These are phyloP conservation scores for Poecilia velifera DNA, from an alignment of 2,797 vertebrate species.

Conservation along the genomic window DNA sequence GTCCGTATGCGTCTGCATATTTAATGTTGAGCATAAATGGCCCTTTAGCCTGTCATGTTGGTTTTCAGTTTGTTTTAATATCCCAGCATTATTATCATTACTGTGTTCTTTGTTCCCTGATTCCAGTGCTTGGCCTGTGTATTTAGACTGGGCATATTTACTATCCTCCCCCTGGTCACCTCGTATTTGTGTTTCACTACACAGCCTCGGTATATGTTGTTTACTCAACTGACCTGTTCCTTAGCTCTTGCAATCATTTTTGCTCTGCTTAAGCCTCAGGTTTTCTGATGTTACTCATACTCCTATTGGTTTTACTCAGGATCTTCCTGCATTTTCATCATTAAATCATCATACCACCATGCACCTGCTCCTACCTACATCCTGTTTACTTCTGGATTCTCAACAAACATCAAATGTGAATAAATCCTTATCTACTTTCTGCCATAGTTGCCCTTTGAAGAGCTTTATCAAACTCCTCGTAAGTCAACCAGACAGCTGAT, in stretches of 20 bases:
- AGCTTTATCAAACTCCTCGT: neutral
- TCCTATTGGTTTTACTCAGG: neutral
- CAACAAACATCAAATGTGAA: neutral
- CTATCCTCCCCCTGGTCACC: neutral
- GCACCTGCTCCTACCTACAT: neutral
- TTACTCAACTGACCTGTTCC: neutral
- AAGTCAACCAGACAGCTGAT: neutral
- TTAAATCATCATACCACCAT: neutral
- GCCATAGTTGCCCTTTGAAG: neutral
- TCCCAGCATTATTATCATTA: neutral
- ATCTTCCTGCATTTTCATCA: neutral
- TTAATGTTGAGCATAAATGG: slow-evolving; percentile 3
- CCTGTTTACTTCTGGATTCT: neutral
- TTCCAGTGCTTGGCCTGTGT: neutral
- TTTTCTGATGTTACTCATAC: neutral
- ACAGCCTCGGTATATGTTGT: neutral
- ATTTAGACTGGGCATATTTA: neutral
- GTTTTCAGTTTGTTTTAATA: slow-evolving; percentile 1
- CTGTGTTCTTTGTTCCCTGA: neutral
- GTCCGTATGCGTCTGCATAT: neutral
- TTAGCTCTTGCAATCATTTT: neutral
- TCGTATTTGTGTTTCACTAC: neutral
- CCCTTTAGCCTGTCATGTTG: neutral
- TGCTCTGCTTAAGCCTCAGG: neutral
- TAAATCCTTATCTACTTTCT: neutral